Conservation (phyloP, 2,797 vertebrate species). For the Todus mexicanus region DNA sequence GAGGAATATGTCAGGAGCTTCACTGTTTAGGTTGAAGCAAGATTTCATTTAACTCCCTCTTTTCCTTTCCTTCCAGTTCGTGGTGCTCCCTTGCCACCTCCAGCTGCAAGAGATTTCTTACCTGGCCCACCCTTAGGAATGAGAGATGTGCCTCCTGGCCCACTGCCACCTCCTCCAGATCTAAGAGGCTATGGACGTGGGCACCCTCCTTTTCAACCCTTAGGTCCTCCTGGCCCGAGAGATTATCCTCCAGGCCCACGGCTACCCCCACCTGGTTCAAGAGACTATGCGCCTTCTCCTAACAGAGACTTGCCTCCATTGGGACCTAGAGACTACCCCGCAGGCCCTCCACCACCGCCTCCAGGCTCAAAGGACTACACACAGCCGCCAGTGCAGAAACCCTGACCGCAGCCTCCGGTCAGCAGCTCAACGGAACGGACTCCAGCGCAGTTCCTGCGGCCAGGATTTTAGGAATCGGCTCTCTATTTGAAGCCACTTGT, state of each 20-base stretch:
- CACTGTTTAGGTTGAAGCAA: not conserved
- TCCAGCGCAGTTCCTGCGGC: not conserved
- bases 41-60: not conserved
- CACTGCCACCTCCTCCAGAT: constrained; percentile 36
- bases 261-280: constrained; percentile 72
- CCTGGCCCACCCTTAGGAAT: constrained; percentile 62
- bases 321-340: constrained; percentile 61
- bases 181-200: constrained; percentile 65
- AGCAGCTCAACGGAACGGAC: not conserved
- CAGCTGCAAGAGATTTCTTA: constrained; percentile 65
- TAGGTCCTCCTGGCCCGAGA: constrained; percentile 61
- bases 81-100: constrained; percentile 64
- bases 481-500: constrained; percentile 6
- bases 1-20: not conserved
- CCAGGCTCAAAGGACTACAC: constrained; percentile 40
- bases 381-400: constrained; percentile 58
- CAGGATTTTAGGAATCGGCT: constrained; percentile 31
- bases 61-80: constrained; percentile 59
- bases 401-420: not conserved
- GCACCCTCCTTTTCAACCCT: constrained; percentile 61
- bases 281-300: constrained; percentile 69
- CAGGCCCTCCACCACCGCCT: not conserved
- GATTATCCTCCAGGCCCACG: constrained; percentile 77
- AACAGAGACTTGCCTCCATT: constrained; percentile 71
- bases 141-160: constrained; percentile 67